Percentiles rank a stretch among this genome's conserved stretches.
Evolutionary conservation across 2,888 invertebrate genomes (phyloP).

Genomic region (Malacosoma neustria): DNA sequence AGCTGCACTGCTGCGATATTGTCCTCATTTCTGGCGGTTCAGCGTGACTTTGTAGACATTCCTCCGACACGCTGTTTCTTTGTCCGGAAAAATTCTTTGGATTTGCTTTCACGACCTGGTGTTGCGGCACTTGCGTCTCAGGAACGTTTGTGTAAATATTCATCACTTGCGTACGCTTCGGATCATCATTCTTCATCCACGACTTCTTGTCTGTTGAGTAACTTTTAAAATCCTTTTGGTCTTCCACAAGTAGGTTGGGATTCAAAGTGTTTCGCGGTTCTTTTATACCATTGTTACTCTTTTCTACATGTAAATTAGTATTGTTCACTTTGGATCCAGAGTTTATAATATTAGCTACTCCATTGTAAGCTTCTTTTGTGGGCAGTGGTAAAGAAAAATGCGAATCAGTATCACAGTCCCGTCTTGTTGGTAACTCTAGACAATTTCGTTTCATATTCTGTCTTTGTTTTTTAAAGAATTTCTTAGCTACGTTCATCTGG

Average conservation of each 20-base stretch:
- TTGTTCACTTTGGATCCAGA: conserved; percentile 87
- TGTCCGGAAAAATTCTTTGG: conserved; percentile 46
- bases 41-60: conserved; percentile 57
- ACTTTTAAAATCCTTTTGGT: conserved; percentile 69
- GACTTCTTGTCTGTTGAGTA: conserved; percentile 52
- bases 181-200: conserved; percentile 51
- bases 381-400: conserved; percentile 68
- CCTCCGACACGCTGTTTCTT: conserved; percentile 58
- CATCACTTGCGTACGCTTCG: conserved; percentile 57
- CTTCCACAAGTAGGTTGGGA: conserved; percentile 79
- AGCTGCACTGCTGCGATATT: conserved; percentile 81
- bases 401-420: conserved; percentile 72
- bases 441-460: conserved; percentile 84
- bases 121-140: conserved; percentile 76
- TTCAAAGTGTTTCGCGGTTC: conserved; percentile 74
- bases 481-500: conserved; percentile 94
- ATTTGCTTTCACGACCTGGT: conserved; percentile 64
- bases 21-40: conserved; percentile 75
- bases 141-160: conserved; percentile 79
- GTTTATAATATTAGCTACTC: conserved; percentile 77
- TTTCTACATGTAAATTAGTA: conserved; percentile 84
- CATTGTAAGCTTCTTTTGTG: conserved; percentile 61
- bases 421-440: conserved; percentile 77
- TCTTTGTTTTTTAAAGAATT: conserved; percentile 92
- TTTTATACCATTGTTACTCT: conserved; percentile 68